Evolutionary conservation across 1,140 invertebrate species (phyloP).

Genomic region (Drosophila kepulauana): DNA sequence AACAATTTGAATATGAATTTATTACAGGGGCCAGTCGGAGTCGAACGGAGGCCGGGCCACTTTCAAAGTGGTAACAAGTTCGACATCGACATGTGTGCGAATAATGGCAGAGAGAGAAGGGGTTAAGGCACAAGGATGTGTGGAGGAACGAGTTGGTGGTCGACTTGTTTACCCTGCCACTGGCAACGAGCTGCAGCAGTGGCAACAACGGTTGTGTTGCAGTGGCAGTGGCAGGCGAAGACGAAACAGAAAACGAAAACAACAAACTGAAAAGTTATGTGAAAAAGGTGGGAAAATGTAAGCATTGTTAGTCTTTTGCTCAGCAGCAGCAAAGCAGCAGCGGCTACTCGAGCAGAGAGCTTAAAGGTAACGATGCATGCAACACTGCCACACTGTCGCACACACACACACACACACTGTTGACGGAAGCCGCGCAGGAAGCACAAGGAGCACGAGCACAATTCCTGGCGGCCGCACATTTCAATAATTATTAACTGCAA

Average conservation of each 20-base stretch:
- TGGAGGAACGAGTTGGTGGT: conserved; percentile 68
- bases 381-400: conserved; percentile 53
- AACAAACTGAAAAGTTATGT: conserved; percentile 74
- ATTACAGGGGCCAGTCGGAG: conserved; percentile 68
- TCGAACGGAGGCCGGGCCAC: conserved; percentile 67
- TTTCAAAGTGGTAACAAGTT: conserved; percentile 81
- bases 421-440: conserved; percentile 77
- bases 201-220: conserved; percentile 26
- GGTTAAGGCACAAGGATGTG: not conserved
- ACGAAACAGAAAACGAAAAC: conserved; percentile 37
- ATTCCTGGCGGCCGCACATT: conserved; percentile 80
- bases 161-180: conserved; percentile 80
- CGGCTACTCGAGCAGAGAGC: conserved; percentile 16
- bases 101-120: not conserved
- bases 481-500: conserved; percentile 84
- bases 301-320: conserved; percentile 79
- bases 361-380: conserved; percentile 79
- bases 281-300: conserved; percentile 83
- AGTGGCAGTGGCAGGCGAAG: conserved; percentile 40
- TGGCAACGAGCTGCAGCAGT: conserved; percentile 43
- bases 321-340: conserved; percentile 25
- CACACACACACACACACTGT: not conserved
- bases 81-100: conserved; percentile 65
- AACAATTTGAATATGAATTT: conserved; percentile 84
- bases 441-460: conserved; percentile 77